phyloP scores from a whole-genome alignment of 2,113 vertebrate genomes.

The Oncorhynchus mykiss region DNA sequence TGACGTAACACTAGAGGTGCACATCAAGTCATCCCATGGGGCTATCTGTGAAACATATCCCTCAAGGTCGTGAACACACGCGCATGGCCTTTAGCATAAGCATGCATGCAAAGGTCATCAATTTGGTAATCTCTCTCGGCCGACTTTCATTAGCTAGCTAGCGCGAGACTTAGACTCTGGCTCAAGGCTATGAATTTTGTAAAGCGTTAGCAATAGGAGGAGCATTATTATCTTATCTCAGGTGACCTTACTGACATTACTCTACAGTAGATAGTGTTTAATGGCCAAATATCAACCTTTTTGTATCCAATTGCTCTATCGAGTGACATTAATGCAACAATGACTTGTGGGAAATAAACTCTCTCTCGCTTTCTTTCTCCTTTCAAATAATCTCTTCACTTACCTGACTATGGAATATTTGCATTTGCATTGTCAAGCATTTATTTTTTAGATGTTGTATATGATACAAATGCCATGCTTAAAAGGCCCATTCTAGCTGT shows the following conservation, averaged over 20 bases:
- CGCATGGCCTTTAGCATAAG: slow-evolving; percentile 62
- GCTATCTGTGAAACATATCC: slow-evolving; percentile 48
- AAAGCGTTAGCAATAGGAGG: slow-evolving; percentile 36
- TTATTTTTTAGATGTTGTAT: too few relatives aligned
- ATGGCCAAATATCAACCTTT: slow-evolving; percentile 29
- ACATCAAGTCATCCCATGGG: slow-evolving; percentile 7
- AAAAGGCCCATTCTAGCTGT: too few relatives aligned
- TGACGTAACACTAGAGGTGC: neutral
- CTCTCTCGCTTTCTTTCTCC: neutral
- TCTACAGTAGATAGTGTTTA: slow-evolving; percentile 26
- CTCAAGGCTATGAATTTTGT: slow-evolving; percentile 64
- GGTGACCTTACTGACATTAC: slow-evolving; percentile 52
- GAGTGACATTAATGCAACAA: slow-evolving; percentile 6
- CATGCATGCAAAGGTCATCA: slow-evolving; percentile 68
- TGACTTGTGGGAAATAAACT: too few relatives aligned
- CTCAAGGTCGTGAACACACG: slow-evolving; percentile 27
- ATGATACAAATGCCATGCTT: neutral
- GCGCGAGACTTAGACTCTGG: too few relatives aligned
- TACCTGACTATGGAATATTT: neutral
- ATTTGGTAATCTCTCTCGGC: slow-evolving; percentile 24
- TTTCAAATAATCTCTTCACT: neutral
- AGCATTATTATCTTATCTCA: slow-evolving; percentile 39
- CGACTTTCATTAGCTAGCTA: too few relatives aligned
- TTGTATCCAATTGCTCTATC: slow-evolving; percentile 7
- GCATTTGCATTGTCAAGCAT: neutral